These are phyloP conservation scores for Zaprionus vittiger DNA, from an alignment of 1,140 invertebrate species.

Conservation along the genomic window DNA sequence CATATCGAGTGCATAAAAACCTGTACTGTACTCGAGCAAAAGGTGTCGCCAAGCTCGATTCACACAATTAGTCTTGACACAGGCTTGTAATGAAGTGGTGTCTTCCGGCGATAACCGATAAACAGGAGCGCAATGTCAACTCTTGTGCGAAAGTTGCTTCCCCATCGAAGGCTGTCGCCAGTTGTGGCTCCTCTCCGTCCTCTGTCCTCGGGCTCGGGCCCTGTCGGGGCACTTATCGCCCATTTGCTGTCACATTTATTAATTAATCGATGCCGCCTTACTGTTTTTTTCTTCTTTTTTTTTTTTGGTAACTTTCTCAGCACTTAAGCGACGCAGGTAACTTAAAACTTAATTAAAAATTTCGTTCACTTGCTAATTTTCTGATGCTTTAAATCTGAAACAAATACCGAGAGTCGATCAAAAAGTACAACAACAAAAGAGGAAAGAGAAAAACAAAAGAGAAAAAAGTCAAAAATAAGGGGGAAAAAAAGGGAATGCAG, in stretches of 20 bases:
- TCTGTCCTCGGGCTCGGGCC: not conserved
- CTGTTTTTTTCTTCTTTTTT: slow-evolving; percentile 11
- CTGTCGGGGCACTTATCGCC: slow-evolving; percentile 60
- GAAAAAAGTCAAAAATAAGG: slow-evolving; percentile 6
- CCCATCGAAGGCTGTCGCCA: slow-evolving; percentile 23
- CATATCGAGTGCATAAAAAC: not conserved
- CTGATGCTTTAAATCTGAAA: slow-evolving; percentile 76
- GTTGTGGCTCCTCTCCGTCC: not conserved
- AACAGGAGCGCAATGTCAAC: slow-evolving; percentile 37
- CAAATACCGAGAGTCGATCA: slow-evolving; percentile 38
- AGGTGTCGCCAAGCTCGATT: slow-evolving; percentile 1
- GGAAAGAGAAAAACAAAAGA: not conserved
- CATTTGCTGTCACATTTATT: slow-evolving; percentile 82
- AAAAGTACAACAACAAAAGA: slow-evolving; percentile 40
- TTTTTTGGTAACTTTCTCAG: slow-evolving; percentile 45
- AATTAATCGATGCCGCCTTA: slow-evolving; percentile 67
- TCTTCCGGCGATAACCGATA: slow-evolving; percentile 34
- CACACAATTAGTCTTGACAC: slow-evolving; percentile 32
- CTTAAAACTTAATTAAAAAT: slow-evolving; percentile 76
- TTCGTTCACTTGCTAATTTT: slow-evolving; percentile 54
- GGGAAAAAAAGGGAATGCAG: slow-evolving; percentile 25
- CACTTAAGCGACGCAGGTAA: slow-evolving; percentile 63
- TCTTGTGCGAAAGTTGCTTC: slow-evolving; percentile 44
- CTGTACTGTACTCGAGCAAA: not conserved
- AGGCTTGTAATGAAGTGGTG: slow-evolving; percentile 30